Evolutionary conservation across 2,888 invertebrate genomes (phyloP).

Genomic region (Ceratothoa steindachneri): DNA sequence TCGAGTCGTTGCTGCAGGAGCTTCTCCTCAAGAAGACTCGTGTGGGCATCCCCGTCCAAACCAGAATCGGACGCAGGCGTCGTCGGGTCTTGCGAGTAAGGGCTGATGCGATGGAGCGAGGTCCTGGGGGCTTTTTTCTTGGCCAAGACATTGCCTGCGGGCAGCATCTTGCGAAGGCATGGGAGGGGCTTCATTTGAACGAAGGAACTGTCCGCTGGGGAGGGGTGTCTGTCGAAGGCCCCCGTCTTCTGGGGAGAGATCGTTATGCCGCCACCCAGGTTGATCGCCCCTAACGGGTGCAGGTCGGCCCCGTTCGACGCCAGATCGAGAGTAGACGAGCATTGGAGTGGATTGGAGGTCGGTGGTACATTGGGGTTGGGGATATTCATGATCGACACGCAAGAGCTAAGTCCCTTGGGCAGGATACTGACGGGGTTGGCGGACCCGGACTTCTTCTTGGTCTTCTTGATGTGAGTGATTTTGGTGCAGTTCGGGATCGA

Average conservation of each 20-base stretch:
- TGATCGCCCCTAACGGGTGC: background rate
- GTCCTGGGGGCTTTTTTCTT: slow-evolving; percentile 10
- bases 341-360: background rate
- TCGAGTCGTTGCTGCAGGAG: slow-evolving; percentile 31
- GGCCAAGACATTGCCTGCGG: slow-evolving; percentile 9
- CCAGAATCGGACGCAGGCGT: background rate
- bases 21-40: slow-evolving; percentile 16
- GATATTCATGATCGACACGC: slow-evolving; percentile 42
- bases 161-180: slow-evolving; percentile 39
- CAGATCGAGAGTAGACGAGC: background rate
- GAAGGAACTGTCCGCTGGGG: slow-evolving; percentile 16
- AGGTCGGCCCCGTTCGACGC: background rate
- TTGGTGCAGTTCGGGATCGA: slow-evolving; percentile 34
- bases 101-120: background rate
- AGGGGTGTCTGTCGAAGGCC: slow-evolving; percentile 4
- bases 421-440: slow-evolving; percentile 17
- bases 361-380: slow-evolving; percentile 26
- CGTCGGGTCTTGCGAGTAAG: background rate
- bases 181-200: slow-evolving; percentile 37
- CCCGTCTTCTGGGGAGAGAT: slow-evolving; percentile 19
- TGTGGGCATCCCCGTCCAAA: background rate
- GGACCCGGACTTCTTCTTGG: background rate
- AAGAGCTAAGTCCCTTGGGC: slow-evolving; percentile 37
- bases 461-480: slow-evolving; percentile 14
- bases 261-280: slow-evolving; percentile 17